A percentile compares a stretch with the other conserved stretches of the same genome.
These are phyloP conservation scores for Agonum fuliginosum DNA, from an alignment of 2,888 invertebrate species.

Conservation along the genomic window DNA sequence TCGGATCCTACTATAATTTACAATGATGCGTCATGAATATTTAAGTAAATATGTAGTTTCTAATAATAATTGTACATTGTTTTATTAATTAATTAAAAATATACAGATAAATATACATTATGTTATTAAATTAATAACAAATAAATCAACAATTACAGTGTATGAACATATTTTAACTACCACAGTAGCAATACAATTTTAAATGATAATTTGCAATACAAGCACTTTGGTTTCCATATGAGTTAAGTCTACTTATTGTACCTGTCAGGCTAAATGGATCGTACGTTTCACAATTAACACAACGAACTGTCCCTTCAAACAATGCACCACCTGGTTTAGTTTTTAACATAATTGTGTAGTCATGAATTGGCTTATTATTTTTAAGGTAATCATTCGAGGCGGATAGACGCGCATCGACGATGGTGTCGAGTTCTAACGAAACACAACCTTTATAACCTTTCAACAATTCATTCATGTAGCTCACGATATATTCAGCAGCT, in stretches of 20 bases:
- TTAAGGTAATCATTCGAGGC: constrained; percentile 70
- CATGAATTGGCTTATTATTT: constrained; percentile 73
- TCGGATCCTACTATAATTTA: constrained; percentile 82
- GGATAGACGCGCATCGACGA: constrained; percentile 82
- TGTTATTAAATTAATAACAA: constrained; percentile 66
- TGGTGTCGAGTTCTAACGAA: constrained; percentile 76
- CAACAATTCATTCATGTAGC: constrained; percentile 80
- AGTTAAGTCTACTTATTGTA: constrained; percentile 84
- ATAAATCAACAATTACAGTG: constrained; percentile 58
- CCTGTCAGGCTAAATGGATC: constrained; percentile 76
- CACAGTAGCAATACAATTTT: constrained; percentile 87
- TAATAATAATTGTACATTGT: constrained; percentile 61
- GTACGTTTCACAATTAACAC: constrained; percentile 68
- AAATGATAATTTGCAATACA: constrained; percentile 85
- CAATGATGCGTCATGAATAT: constrained; percentile 68
- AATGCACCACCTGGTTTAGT: constrained; percentile 82
- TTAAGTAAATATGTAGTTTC: not conserved
- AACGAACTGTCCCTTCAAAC: constrained; percentile 87
- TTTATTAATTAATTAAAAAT: constrained; percentile 49
- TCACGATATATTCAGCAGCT: constrained; percentile 79
- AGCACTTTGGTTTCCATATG: constrained; percentile 87
- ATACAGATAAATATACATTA: constrained; percentile 37
- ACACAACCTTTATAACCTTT: constrained; percentile 80
- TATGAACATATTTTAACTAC: constrained; percentile 38
- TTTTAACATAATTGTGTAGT: constrained; percentile 79